A percentile compares a stretch with the other conserved stretches of the same genome.
Evolutionary conservation across 2,113 vertebrate species (phyloP).

Genomic region (Sebastes schlegelii): DNA sequence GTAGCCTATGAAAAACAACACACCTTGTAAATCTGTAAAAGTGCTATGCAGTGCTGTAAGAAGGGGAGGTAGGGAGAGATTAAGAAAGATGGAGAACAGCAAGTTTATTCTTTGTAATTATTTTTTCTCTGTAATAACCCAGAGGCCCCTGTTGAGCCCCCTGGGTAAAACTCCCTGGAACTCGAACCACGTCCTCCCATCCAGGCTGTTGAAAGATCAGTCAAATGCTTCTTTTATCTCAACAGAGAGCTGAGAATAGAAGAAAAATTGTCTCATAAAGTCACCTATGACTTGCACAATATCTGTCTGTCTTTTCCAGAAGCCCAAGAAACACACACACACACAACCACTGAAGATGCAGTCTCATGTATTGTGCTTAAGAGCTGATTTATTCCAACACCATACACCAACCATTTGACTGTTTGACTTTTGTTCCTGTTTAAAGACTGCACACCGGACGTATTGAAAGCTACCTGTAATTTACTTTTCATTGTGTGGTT

Average conservation of each 20-base stretch:
- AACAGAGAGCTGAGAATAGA: neutral
- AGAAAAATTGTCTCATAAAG: neutral
- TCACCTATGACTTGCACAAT: slow-evolving; percentile 2
- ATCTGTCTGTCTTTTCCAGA: neutral
- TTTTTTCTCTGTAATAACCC: slow-evolving; percentile 26
- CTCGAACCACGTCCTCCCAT: slow-evolving; percentile 3
- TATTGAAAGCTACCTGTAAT: slow-evolving; percentile 32
- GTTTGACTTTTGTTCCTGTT: slow-evolving; percentile 30
- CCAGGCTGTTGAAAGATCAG: slow-evolving; percentile 8
- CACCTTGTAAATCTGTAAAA: slow-evolving; percentile 23
- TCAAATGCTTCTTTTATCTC: slow-evolving; percentile 10
- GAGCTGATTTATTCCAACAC: neutral
- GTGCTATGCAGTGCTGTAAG: neutral
- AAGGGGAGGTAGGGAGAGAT: neutral
- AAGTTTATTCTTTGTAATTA: neutral
- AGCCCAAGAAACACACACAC: neutral
- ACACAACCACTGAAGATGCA: neutral
- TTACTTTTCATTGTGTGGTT: slow-evolving; percentile 49
- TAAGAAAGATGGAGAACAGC: neutral
- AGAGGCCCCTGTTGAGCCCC: slow-evolving; percentile 24
- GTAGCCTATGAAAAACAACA: neutral
- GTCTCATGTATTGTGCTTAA: neutral
- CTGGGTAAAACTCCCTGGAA: slow-evolving; percentile 11
- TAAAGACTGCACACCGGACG: neutral
- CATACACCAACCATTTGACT: neutral